Conservation (phyloP, 2,113 vertebrate genomes). For the Lophotis ruficrista region DNA sequence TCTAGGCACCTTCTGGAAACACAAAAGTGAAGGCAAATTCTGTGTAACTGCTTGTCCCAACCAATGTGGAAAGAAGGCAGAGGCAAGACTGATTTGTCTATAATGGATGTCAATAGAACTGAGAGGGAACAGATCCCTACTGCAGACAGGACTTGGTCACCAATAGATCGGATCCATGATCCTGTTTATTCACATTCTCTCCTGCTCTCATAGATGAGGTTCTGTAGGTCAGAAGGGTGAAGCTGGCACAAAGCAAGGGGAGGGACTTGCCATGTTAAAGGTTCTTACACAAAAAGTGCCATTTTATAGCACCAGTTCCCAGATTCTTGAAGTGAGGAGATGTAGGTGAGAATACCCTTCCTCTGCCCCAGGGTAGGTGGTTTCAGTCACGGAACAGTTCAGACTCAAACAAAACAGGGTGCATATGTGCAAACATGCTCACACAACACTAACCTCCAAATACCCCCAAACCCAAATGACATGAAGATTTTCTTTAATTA, state of each 20-base stretch:
- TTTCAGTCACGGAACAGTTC: background rate
- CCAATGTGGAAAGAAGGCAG: background rate
- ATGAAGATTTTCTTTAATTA: conserved; percentile 74
- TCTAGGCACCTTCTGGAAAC: background rate
- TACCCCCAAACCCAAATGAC: conserved; percentile 57
- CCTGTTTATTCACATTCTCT: background rate
- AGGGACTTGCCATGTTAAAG: background rate
- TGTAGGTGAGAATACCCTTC: background rate
- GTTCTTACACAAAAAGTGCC: background rate
- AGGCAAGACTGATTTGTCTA: background rate
- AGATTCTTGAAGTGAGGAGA: background rate
- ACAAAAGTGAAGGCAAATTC: background rate
- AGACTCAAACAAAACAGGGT: background rate
- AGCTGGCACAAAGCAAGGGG: background rate
- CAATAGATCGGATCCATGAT: accelerated
- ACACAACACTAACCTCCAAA: conserved; percentile 37
- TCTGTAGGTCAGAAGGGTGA: background rate
- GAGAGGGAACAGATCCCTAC: background rate
- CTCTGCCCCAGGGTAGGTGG: background rate
- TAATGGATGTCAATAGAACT: background rate
- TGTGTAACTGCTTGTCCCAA: background rate
- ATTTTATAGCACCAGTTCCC: background rate
- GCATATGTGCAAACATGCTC: conserved; percentile 24
- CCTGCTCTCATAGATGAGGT: background rate
- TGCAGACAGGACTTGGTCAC: background rate